A percentile compares a stretch with the other conserved stretches of the same genome.
Conservation (phyloP, 2,113 vertebrate genomes). For the Struthio camelus region DNA sequence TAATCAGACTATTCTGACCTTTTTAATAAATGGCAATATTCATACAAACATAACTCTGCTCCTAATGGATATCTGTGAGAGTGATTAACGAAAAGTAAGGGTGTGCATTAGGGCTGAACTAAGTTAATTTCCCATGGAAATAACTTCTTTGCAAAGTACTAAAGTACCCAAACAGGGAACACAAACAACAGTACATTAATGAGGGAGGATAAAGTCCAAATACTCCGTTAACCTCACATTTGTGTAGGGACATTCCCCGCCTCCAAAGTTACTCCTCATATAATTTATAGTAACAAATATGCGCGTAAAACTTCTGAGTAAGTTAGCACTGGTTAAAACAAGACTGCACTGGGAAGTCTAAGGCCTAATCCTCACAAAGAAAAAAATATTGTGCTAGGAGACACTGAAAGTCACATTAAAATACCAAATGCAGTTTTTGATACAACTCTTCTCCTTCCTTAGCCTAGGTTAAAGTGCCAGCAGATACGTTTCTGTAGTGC, state of each 20-base stretch:
- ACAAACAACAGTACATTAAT: neutral
- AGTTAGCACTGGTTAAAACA: neutral
- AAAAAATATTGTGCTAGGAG: neutral
- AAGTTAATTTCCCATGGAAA: neutral
- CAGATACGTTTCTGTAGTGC: neutral
- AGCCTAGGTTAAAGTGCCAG: neutral
- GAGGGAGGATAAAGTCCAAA: neutral
- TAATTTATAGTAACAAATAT: neutral
- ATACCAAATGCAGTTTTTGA: neutral
- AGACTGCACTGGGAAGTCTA: neutral
- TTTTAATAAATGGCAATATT: neutral
- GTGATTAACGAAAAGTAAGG: neutral
- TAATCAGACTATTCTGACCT: neutral
- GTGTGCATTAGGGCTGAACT: neutral
- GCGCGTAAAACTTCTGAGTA: neutral
- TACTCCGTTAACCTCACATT: neutral
- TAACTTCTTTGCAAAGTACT: neutral
- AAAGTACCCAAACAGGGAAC: neutral
- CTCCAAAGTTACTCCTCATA: neutral
- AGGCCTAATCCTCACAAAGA: neutral
- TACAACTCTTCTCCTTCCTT: neutral
- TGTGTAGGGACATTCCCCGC: neutral
- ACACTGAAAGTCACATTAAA: neutral
- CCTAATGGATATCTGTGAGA: neutral
- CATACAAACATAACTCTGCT: neutral